These are phyloP conservation scores for Encarsia formosa DNA, from an alignment of 2,888 invertebrate genomes.

Conservation along the genomic window DNA sequence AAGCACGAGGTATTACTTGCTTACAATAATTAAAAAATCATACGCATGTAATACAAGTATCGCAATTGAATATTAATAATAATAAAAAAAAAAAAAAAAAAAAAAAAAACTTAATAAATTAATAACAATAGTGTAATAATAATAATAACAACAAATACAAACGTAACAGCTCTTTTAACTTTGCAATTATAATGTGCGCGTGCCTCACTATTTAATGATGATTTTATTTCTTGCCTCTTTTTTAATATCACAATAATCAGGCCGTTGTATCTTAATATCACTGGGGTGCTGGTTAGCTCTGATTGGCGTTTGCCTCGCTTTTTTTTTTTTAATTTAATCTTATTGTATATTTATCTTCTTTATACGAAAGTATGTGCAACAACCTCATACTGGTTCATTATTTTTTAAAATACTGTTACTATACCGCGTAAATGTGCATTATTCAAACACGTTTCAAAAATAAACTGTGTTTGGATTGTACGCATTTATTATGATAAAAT, in stretches of 20 bases:
- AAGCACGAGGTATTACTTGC: constrained; percentile 41
- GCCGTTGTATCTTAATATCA: constrained; percentile 36
- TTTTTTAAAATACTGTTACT: constrained; percentile 3
- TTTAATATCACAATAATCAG: constrained; percentile 27
- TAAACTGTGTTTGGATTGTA: too few species aligned
- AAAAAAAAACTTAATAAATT: constrained; percentile 7
- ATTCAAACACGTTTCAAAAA: too few species aligned
- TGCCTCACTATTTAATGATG: constrained; percentile 31
- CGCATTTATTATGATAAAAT: too few species aligned
- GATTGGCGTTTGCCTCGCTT: constrained; percentile 43
- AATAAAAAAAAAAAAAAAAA: too few species aligned
- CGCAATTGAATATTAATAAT: too few species aligned
- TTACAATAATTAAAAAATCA: constrained; percentile 42
- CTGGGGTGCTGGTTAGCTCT: constrained; percentile 43
- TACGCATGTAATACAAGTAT: constrained; percentile 43
- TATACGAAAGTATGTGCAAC: constrained; percentile 12
- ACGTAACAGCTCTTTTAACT: constrained; percentile 39
- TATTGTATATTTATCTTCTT: neutral
- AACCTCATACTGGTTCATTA: constrained; percentile 13
- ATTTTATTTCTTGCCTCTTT: constrained; percentile 29
- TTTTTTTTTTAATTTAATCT: constrained; percentile 9
- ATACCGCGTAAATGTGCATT: constrained; percentile 13
- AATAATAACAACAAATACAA: constrained; percentile 34
- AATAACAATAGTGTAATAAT: constrained; percentile 5
- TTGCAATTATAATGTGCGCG: constrained; percentile 34